Percentiles rank a stretch among this genome's conserved stretches.
Conservation (phyloP, 2,797 vertebrate genomes). For the Oophaga sylvatica region DNA sequence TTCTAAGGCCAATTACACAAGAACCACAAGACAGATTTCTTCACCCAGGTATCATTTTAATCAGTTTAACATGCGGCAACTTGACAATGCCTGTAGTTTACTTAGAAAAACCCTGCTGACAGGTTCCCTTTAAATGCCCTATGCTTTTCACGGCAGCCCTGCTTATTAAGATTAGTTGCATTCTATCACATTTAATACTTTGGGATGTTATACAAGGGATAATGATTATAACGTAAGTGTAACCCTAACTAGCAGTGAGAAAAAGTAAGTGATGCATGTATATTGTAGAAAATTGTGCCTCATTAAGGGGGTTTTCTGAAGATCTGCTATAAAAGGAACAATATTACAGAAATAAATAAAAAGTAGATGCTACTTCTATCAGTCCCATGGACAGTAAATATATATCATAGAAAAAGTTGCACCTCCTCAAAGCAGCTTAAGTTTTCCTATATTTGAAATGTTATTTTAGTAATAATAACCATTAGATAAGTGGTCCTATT, state of each 20-base stretch:
- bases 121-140: no score
- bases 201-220: not conserved
- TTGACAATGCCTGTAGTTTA: no score
- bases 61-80: no score
- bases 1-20: no score
- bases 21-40: no score
- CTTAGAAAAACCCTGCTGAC: no score
- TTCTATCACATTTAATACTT: no score
- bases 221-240: not conserved
- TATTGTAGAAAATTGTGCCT: not conserved
- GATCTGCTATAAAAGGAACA: not conserved
- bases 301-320: not conserved
- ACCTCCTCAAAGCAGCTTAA: not conserved
- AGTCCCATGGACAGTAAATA: slow-evolving; percentile 32
- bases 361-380: not conserved
- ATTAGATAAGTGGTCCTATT: no score
- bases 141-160: no score
- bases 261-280: not conserved
- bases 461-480: not conserved
- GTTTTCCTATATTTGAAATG: not conserved
- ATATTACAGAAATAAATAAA: not conserved
- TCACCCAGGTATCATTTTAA: no score
- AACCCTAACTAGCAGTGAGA: not conserved
- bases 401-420: not conserved
- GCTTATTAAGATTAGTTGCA: no score